phyloP scores from a whole-genome alignment of 2,888 invertebrate genomes.

The Eucriotettix oculatus region DNA sequence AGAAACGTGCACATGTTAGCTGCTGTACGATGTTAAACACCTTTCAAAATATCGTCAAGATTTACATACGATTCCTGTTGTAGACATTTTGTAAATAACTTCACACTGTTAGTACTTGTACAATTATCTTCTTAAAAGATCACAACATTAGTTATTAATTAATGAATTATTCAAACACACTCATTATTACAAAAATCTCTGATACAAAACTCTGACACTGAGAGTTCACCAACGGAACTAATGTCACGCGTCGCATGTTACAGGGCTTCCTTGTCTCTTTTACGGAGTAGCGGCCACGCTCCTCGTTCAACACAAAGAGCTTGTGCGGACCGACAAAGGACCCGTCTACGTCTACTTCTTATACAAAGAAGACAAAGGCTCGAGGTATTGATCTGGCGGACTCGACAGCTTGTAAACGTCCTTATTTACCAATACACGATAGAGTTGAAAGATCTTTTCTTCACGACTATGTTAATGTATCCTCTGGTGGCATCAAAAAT shows the following conservation, averaged over 20 bases:
- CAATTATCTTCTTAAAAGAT: too few species aligned
- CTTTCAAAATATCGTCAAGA: too few species aligned
- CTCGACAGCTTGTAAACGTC: not conserved
- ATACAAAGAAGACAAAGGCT: conserved; percentile 74
- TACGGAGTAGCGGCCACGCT: conserved; percentile 79
- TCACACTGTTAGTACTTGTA: too few species aligned
- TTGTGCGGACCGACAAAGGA: conserved; percentile 53
- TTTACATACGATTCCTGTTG: too few species aligned
- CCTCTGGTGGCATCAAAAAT: not conserved
- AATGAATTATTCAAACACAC: too few species aligned
- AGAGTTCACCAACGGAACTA: too few species aligned
- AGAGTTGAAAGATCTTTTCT: not conserved
- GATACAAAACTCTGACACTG: too few species aligned
- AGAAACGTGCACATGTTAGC: too few species aligned
- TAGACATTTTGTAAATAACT: too few species aligned
- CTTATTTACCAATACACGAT: not conserved
- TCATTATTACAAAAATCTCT: too few species aligned
- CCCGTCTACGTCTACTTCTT: conserved; percentile 73
- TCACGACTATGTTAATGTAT: not conserved
- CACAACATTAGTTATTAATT: too few species aligned
- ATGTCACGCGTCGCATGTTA: conserved; percentile 15
- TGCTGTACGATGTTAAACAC: too few species aligned
- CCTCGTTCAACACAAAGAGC: conserved; percentile 63
- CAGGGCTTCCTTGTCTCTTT: conserved; percentile 78
- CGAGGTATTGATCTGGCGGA: conserved; percentile 32